phyloP scores from a whole-genome alignment of 2,888 invertebrate genomes.

The Lycaena phlaeas region DNA sequence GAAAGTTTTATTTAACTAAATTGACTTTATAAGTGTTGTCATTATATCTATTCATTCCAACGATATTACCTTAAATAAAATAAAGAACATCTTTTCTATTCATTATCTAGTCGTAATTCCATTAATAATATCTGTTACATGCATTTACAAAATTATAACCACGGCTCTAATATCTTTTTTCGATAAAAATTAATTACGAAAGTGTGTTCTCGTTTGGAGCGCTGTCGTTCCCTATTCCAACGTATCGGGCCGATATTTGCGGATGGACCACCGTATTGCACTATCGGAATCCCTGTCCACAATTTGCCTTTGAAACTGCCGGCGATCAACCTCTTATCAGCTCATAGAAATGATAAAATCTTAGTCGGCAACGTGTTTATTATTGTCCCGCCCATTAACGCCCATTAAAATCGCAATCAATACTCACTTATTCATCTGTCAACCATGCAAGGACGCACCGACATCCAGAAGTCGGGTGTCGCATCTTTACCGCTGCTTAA shows the following conservation, averaged over 20 bases:
- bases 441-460: constrained; percentile 21
- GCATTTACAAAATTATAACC: too few relatives aligned
- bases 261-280: constrained; percentile 37
- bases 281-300: constrained; percentile 42
- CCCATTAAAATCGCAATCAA: constrained; percentile 68
- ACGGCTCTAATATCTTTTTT: constrained; percentile 17
- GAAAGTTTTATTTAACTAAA: too few relatives aligned
- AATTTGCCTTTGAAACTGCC: constrained; percentile 69
- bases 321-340: constrained; percentile 56
- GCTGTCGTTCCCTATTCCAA: constrained; percentile 12
- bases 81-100: too few relatives aligned
- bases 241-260: constrained; percentile 17
- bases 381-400: constrained; percentile 70
- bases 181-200: constrained; percentile 20
- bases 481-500: constrained; percentile 50
- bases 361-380: constrained; percentile 51
- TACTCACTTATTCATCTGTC: constrained; percentile 69
- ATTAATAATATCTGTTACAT: too few relatives aligned
- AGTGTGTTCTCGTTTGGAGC: constrained; percentile 16
- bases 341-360: constrained; percentile 58
- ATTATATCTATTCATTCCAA: too few relatives aligned
- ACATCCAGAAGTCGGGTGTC: constrained; percentile 38
- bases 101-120: too few relatives aligned
- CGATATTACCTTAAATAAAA: too few relatives aligned
- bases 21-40: too few relatives aligned